Base-by-base conservation (phyloP, 2,113 vertebrate genomes). In the Thamnaconus septentrionalis region DNA sequence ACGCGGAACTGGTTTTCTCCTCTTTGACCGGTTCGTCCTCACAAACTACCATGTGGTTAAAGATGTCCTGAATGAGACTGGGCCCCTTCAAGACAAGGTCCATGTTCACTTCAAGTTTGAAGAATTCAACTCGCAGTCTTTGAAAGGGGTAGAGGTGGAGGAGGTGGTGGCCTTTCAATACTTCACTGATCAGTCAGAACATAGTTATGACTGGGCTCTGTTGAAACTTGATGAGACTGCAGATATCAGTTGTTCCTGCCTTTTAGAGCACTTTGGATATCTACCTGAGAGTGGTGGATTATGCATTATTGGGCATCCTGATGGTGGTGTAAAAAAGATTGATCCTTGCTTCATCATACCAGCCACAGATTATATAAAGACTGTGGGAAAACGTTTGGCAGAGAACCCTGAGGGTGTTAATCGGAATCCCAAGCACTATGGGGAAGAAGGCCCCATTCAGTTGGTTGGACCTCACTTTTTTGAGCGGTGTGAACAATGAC, bases 301-400 rank as follows among this genome's bases (percentile, higher is more conserved):
- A 65, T 83, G 74, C 60, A 79, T 90, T 3, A 67, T 90, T 10
- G 89, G 89, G n/a, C 80, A 90, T 56, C 86, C 81, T 42, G 5
- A 1, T 0, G 63, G 39, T 0, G 54, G 50, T 18, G 75, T 81
- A 2, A 87, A 90, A 75, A 78, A 53, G 5, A 82, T 71, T 0
- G 84, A 91, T 53, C 46, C 55, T 0, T 86, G 83, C 58, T 45
- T 64, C n/a, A 72, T 90, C 48, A 51, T 89, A 62, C 8, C 40
- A 11, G 3, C 1, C 7, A 39, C 51, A 0, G 4, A 65, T 1
- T 44, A 10, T 9, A 1, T 0, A 0, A 4, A 54, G 31, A 55
- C 64, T 50, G 43, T 39, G 4, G 7, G 52, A n/a, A 67, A 4
- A 11, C 69, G 72, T 9, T 6, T n/a, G n/a, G n/a, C n/a, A n/a